Conservation (phyloP, 2,888 invertebrate species). For the Mythimna lalbum region DNA sequence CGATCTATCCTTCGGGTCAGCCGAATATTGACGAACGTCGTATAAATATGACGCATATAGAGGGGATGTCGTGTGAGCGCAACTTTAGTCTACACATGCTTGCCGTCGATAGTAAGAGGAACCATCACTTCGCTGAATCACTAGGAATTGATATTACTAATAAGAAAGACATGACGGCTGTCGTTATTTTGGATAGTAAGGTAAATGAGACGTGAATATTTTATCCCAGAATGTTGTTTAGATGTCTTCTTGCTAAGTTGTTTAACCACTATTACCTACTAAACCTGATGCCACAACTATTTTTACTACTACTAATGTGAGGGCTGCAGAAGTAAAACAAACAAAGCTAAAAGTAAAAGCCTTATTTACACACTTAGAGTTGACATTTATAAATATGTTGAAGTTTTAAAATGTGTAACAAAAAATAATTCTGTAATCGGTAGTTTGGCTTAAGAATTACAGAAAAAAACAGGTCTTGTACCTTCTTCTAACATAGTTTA, state of each 20-base stretch:
- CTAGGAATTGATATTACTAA: slow-evolving; percentile 93
- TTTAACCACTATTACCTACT: not conserved
- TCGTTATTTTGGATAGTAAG: slow-evolving; percentile 93
- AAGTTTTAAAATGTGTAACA: not conserved
- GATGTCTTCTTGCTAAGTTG: not conserved
- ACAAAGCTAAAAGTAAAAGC: not conserved
- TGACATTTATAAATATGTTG: not conserved
- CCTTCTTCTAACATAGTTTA: not conserved
- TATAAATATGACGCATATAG: slow-evolving; percentile 77
- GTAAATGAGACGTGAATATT: slow-evolving; percentile 81
- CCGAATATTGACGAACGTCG: slow-evolving; percentile 57
- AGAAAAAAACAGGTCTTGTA: not conserved
- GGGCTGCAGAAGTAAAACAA: not conserved
- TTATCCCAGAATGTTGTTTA: not conserved
- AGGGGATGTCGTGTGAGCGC: slow-evolving; percentile 86
- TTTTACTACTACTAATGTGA: not conserved
- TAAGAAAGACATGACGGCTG: slow-evolving; percentile 91
- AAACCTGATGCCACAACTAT: not conserved
- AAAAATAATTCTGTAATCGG: not conserved
- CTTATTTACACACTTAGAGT: not conserved
- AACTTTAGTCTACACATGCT: slow-evolving; percentile 86
- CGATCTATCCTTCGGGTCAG: slow-evolving; percentile 74
- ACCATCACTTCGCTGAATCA: slow-evolving; percentile 94
- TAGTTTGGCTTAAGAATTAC: not conserved
- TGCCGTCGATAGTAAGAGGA: slow-evolving; percentile 93